Evolutionary conservation across 2,113 vertebrate species (phyloP).

Genomic region (Origma solitaria): DNA sequence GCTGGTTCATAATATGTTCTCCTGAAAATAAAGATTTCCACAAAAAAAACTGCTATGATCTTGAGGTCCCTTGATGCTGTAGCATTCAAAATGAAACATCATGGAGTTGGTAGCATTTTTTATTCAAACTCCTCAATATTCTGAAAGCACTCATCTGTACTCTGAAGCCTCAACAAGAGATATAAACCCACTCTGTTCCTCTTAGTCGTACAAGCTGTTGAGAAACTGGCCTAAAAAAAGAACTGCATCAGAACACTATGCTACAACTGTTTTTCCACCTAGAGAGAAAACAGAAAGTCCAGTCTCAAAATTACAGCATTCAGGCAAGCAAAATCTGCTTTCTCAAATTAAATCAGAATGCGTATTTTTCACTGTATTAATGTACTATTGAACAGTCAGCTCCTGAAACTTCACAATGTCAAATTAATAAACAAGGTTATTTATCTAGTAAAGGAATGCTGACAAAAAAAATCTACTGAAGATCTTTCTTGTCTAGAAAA

Average conservation of each 20-base stretch:
- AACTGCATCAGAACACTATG: not conserved
- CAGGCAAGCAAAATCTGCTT: not conserved
- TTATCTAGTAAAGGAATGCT: not conserved
- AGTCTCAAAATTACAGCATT: not conserved
- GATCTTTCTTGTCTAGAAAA: not conserved
- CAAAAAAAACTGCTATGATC: not conserved
- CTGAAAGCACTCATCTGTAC: not conserved
- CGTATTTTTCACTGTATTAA: not conserved
- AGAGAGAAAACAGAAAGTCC: not conserved
- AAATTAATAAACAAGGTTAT: not conserved
- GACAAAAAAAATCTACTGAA: not conserved
- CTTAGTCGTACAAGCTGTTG: not conserved
- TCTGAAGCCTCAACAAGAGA: not conserved
- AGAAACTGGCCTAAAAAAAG: not conserved
- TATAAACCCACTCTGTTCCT: not conserved
- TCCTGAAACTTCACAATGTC: not conserved
- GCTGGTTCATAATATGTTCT: rapidly evolving
- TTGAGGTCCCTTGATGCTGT: not conserved
- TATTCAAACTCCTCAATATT: not conserved
- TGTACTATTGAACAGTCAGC: not conserved
- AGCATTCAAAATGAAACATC: not conserved
- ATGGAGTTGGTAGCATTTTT: not conserved
- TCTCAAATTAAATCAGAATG: not conserved
- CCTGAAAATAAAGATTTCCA: not conserved
- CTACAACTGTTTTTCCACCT: not conserved